phyloP scores from a whole-genome alignment of 2,888 invertebrate species.

The Lycophotia porphyrea region DNA sequence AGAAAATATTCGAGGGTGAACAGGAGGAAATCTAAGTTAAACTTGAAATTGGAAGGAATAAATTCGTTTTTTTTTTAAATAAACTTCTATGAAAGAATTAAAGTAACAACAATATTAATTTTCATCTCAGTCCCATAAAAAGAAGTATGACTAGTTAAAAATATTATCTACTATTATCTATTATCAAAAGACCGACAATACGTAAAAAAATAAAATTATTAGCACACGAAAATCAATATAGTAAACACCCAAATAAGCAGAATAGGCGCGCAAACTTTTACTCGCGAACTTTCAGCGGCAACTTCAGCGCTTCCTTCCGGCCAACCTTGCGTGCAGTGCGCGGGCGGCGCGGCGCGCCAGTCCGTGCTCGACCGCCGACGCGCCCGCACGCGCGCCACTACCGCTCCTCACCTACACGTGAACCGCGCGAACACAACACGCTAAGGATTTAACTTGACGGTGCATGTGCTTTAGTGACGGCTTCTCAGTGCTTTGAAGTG shows the following conservation, averaged over 20 bases:
- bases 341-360: slow-evolving; percentile 78
- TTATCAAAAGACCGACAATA: not conserved
- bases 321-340: slow-evolving; percentile 78
- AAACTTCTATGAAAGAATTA: not conserved
- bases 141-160: not conserved
- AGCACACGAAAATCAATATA: slow-evolving; percentile 31
- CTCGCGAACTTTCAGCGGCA: slow-evolving; percentile 83
- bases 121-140: not conserved
- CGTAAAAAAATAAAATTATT: slow-evolving; percentile 35
- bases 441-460: slow-evolving; percentile 76
- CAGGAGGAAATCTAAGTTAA: no score
- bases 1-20: no score
- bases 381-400: slow-evolving; percentile 78
- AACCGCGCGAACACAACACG: slow-evolving; percentile 65
- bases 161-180: not conserved
- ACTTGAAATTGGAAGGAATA: not conserved
- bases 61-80: no score
- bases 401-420: slow-evolving; percentile 69
- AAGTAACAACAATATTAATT: not conserved
- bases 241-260: slow-evolving; percentile 47
- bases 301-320: slow-evolving; percentile 88
- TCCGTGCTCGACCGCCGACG: slow-evolving; percentile 82
- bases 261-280: slow-evolving; percentile 78
- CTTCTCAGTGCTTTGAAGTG: slow-evolving; percentile 88
- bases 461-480: slow-evolving; percentile 86